Base-by-base conservation (phyloP, 2,888 invertebrate species). In the Hypolimnas misippus region DNA sequence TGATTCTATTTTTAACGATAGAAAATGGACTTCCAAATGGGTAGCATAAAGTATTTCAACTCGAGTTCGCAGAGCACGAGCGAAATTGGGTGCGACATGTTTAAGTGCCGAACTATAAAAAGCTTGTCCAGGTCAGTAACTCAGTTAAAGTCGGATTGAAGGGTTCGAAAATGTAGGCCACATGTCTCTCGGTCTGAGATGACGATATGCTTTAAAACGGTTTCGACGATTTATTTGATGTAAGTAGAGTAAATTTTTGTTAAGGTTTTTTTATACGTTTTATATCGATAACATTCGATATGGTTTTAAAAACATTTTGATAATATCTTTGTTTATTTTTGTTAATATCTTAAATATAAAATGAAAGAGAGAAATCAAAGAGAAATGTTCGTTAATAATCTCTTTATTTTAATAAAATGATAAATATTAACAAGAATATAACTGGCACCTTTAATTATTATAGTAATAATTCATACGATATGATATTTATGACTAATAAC, bases 61-160 rank as follows among this genome's bases (percentile, higher is more conserved):
- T 61, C 42, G 62, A 58, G 60, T 60, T 57, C 51, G 25, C 25
- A 17, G 59, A 60, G 42, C 65, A 29, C 38, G 49, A 29, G 35
- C 66, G 66, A 72, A 59, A 62, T 53, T 56, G 62, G 50, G 71
- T 73, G 65, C 52, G 75, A 76, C 74, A 76, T 68, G 69, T 77
- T 81, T 78, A 82, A 80, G 81, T 78, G 79, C 71, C 78, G 75
- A 81, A 81, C 82, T 83, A 83, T 85, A 81, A 81, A 82, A 84
- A 82, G 79, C 81, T 81, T 76, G 81, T 78, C 69, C 82, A 82
- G 82, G 81, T 83, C 83, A 83, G 76, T 84, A 81, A 80, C 80
- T 84, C 73, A 73, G 73, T 77, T 77, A 75, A 72, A 78, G 72
- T 75, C 73, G 46, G 10, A 76, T 78, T 76, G 78, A 77, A 80